Evolutionary conservation across 2,113 vertebrate species (phyloP), one percentile per base, ranked within the genome.

Genomic region (Cololabis saira): DNA sequence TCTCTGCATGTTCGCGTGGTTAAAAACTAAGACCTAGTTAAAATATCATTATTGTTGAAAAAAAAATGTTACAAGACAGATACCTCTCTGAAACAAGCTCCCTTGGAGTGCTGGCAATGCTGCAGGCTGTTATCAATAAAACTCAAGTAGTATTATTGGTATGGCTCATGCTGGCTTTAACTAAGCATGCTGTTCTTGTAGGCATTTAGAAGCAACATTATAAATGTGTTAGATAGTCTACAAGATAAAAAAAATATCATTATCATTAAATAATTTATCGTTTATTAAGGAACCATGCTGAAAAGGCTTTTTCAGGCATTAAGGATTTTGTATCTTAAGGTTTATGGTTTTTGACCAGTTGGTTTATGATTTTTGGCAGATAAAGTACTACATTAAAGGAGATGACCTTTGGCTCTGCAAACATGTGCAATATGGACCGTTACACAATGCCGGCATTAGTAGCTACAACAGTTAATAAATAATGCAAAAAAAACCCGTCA

Each of bases 101-200:
- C 21, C 61, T 40, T 33, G 53, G 51, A 60, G 61, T 74, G 55
- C 67, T 68, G 22, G 43, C 60, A 42, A 18, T 1, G 78, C 75
- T 57, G 57, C 62, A 49, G 76, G 85, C 76, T 47, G 6, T 1
- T 8, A 61, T 83, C 37, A 79, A 85, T 81, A 75, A 71, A 76
- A 76, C 55, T 65, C 13, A 67, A 10, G 7, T 22, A 21, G 18
- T 51, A 18, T 64, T 61, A 49, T 53, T 72, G 10, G 37, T 49
- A 50, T 72, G n/a, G 61, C 74, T 59, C 10, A 10, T 22, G 37
- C 18, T 76, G 62, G 5, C 60, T 82, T 71, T 22, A 63, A 62
- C 57, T 41, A 47, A 15, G 53, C 24, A 64, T 21, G 50, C 45
- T 15, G 9, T 72, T 14, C 27, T 22, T 49, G 12, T 49, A 57